Evolutionary conservation across 2,113 vertebrate genomes (phyloP), one percentile per base, ranked within the genome.

Genomic region (Butorides virescens): DNA sequence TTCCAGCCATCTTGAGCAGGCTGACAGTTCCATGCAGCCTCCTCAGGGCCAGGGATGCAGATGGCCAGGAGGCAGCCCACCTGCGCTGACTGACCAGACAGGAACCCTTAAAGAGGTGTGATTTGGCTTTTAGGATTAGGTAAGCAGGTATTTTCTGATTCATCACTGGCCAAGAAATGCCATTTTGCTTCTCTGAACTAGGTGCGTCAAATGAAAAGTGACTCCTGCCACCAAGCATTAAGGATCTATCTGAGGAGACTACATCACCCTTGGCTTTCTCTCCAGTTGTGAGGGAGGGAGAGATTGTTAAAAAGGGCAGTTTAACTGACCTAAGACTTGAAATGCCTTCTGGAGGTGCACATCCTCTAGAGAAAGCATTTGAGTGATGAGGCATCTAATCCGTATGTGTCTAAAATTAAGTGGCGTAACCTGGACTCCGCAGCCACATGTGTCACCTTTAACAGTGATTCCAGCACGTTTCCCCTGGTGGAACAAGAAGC

Each of bases 201-300:
- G 79, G 63, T 78, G 37, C 70, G 55, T 94, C 80, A 94, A 95
- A 93, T 93, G 95, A 94, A 94, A 96, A 96, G 84, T 94, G 94
- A 95, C 95, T 96, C 87, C 92, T 95, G 96, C 95, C 96, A 95
- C 87, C 93, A 88, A 93, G 85, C 93, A 90, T 96, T 95, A 96
- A 70, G 71, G 34, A 88, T 90, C 87, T 93, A 10, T 91, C 55
- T 73, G 70, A 90, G 92, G 95, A 96, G 36, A 18, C 87, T 65
- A 7, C 12, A 32, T 96, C 96, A 96, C 94, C 95, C 77, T 95
- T 72, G 85, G 92, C 92, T 96, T 90, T 94, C 67, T 90, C 32
- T 75, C 49, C 62, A 37, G 62, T 72, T 87, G 77, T 70, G 84
- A 70, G 66, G 81, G 92, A 95, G 92, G 93, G 71, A 82, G 36